Conservation (phyloP, 2,888 invertebrate genomes). For the Keiferia lycopersicella region DNA sequence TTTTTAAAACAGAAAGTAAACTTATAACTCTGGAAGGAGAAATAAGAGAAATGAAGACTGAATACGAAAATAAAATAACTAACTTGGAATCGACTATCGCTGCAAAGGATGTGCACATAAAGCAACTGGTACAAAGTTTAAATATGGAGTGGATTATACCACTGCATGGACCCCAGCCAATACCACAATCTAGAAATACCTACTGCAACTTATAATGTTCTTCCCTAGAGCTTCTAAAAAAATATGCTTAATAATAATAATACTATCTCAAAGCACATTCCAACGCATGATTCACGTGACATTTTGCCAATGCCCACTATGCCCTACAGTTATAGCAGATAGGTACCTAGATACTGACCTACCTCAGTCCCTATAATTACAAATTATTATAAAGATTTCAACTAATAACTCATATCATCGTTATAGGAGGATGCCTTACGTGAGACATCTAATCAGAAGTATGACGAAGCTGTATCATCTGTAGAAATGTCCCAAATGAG, state of each 20-base stretch:
- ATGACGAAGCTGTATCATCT: conserved; percentile 72
- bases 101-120: conserved; percentile 82
- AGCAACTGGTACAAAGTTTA: conserved; percentile 78
- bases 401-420: neutral
- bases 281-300: conserved; percentile 15
- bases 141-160: conserved; percentile 34
- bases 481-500: conserved; percentile 76
- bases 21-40: conserved; percentile 74
- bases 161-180: conserved; percentile 37
- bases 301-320: neutral
- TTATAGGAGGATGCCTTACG: conserved; percentile 68
- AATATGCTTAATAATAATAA: neutral
- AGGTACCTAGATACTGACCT: too few relatives aligned
- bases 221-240: neutral
- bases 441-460: conserved; percentile 71
- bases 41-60: conserved; percentile 77
- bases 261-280: neutral
- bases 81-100: conserved; percentile 81
- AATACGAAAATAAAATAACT: conserved; percentile 82
- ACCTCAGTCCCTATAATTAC: too few relatives aligned
- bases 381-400: neutral
- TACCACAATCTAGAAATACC: neutral
- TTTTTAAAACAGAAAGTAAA: conserved; percentile 73
- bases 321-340: neutral
- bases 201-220: neutral